phyloP scores from a whole-genome alignment of 2,113 vertebrate genomes.

The Cryptotis parvus region DNA sequence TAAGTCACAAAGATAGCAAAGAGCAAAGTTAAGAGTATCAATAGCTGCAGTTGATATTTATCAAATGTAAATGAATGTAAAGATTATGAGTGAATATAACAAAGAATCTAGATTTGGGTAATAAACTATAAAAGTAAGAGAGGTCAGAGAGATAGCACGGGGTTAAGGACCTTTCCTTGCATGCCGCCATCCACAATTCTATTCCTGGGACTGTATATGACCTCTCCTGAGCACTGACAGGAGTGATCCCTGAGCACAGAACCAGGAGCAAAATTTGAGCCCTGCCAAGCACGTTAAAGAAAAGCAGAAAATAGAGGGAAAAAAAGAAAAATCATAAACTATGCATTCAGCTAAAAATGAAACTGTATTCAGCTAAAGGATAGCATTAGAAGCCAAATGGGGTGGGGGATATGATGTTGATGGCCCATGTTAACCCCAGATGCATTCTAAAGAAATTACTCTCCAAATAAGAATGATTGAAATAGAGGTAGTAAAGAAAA shows the following conservation, averaged over 20 bases:
- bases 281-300: no score
- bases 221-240: neutral
- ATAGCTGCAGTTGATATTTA: neutral
- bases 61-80: neutral
- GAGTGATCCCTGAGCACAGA: no score
- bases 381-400: neutral
- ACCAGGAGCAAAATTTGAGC: no score
- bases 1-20: neutral
- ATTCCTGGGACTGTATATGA: no score
- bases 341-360: neutral
- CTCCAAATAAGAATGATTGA: slow-evolving; percentile 46
- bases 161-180: no score
- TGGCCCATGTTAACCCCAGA: neutral
- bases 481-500: slow-evolving; percentile 34
- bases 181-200: no score
- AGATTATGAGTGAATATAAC: neutral
- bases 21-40: neutral
- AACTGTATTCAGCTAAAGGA: no score
- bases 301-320: neutral
- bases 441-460: slow-evolving; percentile 60
- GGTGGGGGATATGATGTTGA: neutral
- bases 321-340: neutral
- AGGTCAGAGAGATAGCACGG: no score
- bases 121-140: slow-evolving; percentile 10
- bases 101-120: neutral